Conservation (phyloP, 2,113 vertebrate genomes). For the Zosterops lateralis region DNA sequence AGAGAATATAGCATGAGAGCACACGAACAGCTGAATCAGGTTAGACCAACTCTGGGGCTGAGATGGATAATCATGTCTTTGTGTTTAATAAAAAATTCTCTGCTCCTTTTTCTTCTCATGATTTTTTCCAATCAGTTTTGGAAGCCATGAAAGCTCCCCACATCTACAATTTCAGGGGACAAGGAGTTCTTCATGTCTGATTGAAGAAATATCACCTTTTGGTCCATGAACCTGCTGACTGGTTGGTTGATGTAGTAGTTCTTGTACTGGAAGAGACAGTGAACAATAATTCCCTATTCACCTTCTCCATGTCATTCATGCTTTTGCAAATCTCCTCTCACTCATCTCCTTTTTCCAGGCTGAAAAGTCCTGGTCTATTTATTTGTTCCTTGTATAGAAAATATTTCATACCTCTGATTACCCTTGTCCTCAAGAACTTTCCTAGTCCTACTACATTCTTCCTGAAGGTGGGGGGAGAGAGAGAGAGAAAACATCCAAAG, state of each 20-base stretch:
- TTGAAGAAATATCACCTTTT: not conserved
- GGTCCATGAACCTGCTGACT: not conserved
- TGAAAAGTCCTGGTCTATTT: not conserved
- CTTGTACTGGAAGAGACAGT: not conserved
- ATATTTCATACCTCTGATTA: not conserved
- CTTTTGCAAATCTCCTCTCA: not conserved
- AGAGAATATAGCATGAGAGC: not conserved
- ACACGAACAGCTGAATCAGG: not conserved
- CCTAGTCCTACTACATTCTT: not conserved
- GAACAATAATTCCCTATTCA: not conserved
- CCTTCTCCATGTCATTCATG: slow-evolving; percentile 21
- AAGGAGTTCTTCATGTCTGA: not conserved
- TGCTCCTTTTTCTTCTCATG: not conserved
- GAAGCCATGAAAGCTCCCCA: not conserved
- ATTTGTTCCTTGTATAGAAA: not conserved
- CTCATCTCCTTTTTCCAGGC: not conserved
- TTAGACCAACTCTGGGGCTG: not conserved
- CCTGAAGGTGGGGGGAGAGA: not conserved
- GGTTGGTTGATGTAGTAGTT: not conserved
- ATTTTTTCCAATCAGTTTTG: not conserved
- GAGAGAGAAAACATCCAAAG: not conserved
- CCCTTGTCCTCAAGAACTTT: not conserved
- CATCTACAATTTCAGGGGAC: not conserved
- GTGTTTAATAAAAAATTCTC: not conserved
- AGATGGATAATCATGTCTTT: not conserved